phyloP scores from a whole-genome alignment of 2,113 vertebrate genomes.

The Lonchura striata region DNA sequence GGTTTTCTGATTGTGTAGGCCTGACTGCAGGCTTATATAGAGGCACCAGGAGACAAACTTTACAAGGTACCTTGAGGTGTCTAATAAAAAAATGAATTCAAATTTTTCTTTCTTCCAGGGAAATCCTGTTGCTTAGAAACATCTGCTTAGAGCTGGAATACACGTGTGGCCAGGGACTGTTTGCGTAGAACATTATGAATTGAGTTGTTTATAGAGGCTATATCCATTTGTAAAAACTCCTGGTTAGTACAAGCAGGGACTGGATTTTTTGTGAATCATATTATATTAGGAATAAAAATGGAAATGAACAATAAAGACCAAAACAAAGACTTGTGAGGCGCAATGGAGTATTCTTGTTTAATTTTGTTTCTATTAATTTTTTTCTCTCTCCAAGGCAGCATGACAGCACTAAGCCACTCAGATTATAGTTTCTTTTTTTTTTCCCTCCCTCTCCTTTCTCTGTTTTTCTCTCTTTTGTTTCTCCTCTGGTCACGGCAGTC shows the following conservation, averaged over 20 bases:
- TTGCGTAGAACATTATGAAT: not conserved
- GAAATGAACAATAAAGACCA: not conserved
- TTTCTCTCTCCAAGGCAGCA: conserved; percentile 66
- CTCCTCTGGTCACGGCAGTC: conserved; percentile 85
- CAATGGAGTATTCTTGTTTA: conserved; percentile 60
- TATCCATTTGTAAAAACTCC: not conserved
- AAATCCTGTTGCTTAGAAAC: not conserved
- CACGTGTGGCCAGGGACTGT: not conserved
- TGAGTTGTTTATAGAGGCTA: not conserved
- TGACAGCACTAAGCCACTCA: conserved; percentile 76
- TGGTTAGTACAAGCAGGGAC: not conserved
- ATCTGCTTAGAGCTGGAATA: not conserved
- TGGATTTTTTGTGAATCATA: not conserved
- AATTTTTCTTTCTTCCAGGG: not conserved
- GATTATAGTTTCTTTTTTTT: conserved; percentile 74
- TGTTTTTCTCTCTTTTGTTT: conserved; percentile 59
- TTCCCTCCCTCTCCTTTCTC: conserved; percentile 56
- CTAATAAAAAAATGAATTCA: not conserved
- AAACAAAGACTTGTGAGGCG: not conserved
- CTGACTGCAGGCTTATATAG: not conserved
- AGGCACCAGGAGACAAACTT: not conserved
- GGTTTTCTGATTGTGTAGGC: not conserved
- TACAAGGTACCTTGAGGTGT: not conserved
- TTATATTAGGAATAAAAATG: not conserved
- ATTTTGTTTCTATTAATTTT: conserved; percentile 75